Conservation (phyloP, 2,113 vertebrate species). For the Solenodon paradoxus region DNA sequence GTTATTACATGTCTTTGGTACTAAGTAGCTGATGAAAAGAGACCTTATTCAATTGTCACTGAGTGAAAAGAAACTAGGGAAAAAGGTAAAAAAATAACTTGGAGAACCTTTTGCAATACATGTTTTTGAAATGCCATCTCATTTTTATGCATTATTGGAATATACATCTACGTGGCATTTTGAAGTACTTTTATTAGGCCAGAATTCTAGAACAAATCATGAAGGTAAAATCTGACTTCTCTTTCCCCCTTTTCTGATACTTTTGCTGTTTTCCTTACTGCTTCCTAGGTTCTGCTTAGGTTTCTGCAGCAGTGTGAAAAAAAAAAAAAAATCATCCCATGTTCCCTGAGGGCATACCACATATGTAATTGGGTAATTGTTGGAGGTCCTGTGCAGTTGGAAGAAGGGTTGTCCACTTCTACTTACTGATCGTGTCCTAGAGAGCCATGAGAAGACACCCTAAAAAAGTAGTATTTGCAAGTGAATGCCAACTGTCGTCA, state of each 20-base stretch:
- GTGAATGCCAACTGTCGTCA: not conserved
- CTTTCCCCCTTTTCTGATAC: not conserved
- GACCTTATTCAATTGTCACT: not conserved
- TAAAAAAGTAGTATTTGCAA: not conserved
- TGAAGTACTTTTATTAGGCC: not conserved
- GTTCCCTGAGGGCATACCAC: not conserved
- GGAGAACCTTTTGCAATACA: not conserved
- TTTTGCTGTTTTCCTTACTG: not conserved
- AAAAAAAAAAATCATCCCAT: not conserved
- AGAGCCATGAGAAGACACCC: not conserved
- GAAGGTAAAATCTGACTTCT: not conserved
- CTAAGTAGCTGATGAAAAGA: not conserved
- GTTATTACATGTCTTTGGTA: not conserved
- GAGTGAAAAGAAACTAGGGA: not conserved
- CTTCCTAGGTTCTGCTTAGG: not conserved
- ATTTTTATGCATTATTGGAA: not conserved
- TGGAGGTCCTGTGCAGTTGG: not conserved
- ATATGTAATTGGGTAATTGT: not conserved
- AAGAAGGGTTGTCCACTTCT: not conserved
- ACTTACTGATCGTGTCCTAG: not conserved
- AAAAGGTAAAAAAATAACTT: not conserved
- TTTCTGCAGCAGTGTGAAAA: not conserved
- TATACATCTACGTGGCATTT: not conserved
- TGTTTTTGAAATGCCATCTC: not conserved
- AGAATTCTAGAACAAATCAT: not conserved